Percentiles rank a stretch among this genome's conserved stretches.
Conservation (phyloP, 2,113 vertebrate species). For the Anarhynchus alexandrinus region DNA sequence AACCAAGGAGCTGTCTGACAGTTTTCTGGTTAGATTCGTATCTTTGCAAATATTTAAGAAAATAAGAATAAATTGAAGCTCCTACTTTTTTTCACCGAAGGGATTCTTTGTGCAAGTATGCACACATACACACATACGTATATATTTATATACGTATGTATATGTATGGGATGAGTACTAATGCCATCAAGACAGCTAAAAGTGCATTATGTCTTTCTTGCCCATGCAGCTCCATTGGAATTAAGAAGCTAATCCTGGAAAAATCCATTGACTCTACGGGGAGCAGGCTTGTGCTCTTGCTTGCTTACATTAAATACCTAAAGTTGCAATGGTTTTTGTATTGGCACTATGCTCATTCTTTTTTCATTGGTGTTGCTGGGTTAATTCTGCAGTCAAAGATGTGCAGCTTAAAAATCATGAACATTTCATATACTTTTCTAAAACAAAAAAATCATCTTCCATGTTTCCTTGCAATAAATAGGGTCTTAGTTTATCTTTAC, state of each 20-base stretch:
- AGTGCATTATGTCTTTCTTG: neutral
- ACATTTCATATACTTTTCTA: neutral
- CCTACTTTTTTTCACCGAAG: neutral
- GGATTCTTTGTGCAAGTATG: neutral
- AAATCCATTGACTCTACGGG: neutral
- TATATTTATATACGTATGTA: rapidly evolving
- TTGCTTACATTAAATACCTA: neutral
- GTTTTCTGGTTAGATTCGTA: neutral
- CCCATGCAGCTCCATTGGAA: neutral
- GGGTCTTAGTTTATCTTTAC: neutral
- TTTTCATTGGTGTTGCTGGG: neutral
- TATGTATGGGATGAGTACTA: neutral
- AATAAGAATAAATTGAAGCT: neutral
- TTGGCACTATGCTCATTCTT: neutral
- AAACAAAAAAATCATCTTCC: neutral
- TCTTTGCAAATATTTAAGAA: neutral
- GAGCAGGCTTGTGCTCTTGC: neutral
- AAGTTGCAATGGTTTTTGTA: rapidly evolving
- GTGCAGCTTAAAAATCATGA: neutral
- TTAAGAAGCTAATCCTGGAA: neutral
- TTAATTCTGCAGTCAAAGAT: neutral
- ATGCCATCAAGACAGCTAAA: neutral
- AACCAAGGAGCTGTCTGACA: neutral
- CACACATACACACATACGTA: rapidly evolving
- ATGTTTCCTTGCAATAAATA: neutral